Percentiles rank a stretch among this genome's conserved stretches.
Evolutionary conservation across 1,140 invertebrate species (phyloP).

Genomic region (Ylistrum balloti): DNA sequence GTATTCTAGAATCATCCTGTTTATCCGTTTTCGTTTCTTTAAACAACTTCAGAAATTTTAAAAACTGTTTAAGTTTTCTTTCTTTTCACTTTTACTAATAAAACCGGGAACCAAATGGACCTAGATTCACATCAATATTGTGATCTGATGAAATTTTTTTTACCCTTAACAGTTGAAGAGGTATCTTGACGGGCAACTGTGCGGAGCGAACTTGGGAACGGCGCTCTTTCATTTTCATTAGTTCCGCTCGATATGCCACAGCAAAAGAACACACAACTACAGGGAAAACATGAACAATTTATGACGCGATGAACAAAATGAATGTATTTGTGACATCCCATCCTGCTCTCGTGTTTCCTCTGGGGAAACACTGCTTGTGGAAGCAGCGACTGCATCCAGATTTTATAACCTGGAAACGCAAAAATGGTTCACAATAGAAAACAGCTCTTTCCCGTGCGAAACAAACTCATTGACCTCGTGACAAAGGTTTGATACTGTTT

Average conservation of each 20-base stretch:
- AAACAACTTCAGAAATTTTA: too few relatives aligned
- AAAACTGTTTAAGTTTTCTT: background rate
- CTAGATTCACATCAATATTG: too few relatives aligned
- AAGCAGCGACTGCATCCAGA: background rate
- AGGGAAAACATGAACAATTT: background rate
- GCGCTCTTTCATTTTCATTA: background rate
- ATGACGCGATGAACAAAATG: background rate
- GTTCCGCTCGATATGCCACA: background rate
- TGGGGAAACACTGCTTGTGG: background rate
- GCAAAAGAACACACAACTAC: background rate
- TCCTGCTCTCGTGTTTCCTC: background rate
- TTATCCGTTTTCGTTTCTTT: too few relatives aligned
- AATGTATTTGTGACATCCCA: background rate
- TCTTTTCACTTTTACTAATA: background rate
- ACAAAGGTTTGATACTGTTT: background rate
- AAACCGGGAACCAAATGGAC: too few relatives aligned
- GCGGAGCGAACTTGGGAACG: background rate
- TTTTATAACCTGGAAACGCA: slow-evolving; percentile 1
- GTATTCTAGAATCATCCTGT: too few relatives aligned
- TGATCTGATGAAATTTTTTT: background rate
- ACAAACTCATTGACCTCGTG: background rate
- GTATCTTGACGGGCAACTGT: background rate
- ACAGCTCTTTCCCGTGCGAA: background rate
- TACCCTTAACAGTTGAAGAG: background rate
- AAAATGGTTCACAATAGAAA: slow-evolving; percentile 26